Evolutionary conservation across 2,888 invertebrate species (phyloP).

Genomic region (Erpobdella octoculata): DNA sequence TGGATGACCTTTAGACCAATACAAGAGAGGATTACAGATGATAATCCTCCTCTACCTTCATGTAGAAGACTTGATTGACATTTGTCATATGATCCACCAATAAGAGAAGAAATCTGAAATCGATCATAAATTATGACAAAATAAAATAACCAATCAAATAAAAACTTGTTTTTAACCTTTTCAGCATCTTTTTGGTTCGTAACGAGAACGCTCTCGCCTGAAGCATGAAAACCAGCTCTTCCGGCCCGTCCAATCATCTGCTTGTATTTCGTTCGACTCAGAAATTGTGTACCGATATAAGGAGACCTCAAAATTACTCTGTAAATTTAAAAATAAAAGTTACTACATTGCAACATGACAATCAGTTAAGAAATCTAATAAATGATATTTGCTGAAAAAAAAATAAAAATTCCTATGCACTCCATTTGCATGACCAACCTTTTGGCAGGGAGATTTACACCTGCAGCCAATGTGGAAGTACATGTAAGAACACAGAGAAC

Average conservation of each 20-base stretch:
- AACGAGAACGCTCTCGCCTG: slow-evolving; percentile 77
- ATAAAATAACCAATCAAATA: background rate
- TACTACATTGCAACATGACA: background rate
- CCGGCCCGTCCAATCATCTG: slow-evolving; percentile 95
- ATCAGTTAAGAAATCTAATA: background rate
- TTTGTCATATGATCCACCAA: slow-evolving; percentile 59
- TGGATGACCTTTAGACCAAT: slow-evolving; percentile 47
- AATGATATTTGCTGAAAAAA: background rate
- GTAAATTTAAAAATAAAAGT: slow-evolving; percentile 15
- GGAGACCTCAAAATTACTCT: slow-evolving; percentile 74
- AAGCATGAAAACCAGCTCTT: slow-evolving; percentile 72
- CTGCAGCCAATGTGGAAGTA: slow-evolving; percentile 93
- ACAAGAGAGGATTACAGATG: slow-evolving; percentile 44
- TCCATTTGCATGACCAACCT: slow-evolving; percentile 53
- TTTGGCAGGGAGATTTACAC: slow-evolving; percentile 87
- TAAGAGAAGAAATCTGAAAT: slow-evolving; percentile 45
- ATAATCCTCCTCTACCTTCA: slow-evolving; percentile 56
- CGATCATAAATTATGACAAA: slow-evolving; percentile 7
- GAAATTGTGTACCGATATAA: slow-evolving; percentile 66
- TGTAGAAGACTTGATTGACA: slow-evolving; percentile 64
- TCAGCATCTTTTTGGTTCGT: slow-evolving; percentile 30
- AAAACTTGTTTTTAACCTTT: background rate
- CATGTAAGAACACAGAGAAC: slow-evolving; percentile 81
- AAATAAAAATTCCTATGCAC: background rate
- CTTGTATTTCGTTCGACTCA: slow-evolving; percentile 73